Evolutionary conservation across 1,140 invertebrate species (phyloP), one percentile per base, ranked within the genome.

Genomic region (Diabrotica undecimpunctata): DNA sequence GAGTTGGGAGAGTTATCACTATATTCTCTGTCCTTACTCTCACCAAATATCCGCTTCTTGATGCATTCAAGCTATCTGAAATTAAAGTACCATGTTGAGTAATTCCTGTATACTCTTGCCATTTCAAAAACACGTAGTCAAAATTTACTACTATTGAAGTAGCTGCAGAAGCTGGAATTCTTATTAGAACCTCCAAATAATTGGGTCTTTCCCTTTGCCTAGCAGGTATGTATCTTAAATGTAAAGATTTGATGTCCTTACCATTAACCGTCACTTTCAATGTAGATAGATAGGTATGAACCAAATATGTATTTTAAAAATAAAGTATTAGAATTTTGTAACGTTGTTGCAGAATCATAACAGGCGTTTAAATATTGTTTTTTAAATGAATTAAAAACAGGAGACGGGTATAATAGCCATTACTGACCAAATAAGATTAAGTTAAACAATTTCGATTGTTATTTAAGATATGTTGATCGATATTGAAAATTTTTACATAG

Each of bases 71-170:
- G 46, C 82, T 79, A 53, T 85, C 82, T 57, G 83, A 83, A 72
- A 93, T 88, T 35, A 86, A 86, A 68, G 86, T 86, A 39, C 85
- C 87, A 79, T 89, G 86, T 66, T 88, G 82, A 14, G 90, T 89
- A 58, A 92, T 74, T 10, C 88, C 87, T 1, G 91, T 91, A 74
- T 98, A 99, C 81, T 99, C 96, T 74, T 96, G 93, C 96, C 96
- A 98, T 80, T 97, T 98, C 1, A 99, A 83, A 76, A 98, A 95
- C 25, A 94, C 88, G 80, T 94, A 94, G 78, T 98, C 93, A 82
- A 97, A 96, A 71, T 96, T 89, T 62, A 97, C 86, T 9, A 87
- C 91, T 54, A 98, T 84, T 66, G 90, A 87, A 4, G 92, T 94
- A 0, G 88, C 85, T 0, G 93, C 92, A 67, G 87, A 85, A 0